Evolutionary conservation across 2,113 vertebrate genomes (phyloP), one percentile per base, ranked within the genome.

Genomic region (Ptychochromis oligacanthus): DNA sequence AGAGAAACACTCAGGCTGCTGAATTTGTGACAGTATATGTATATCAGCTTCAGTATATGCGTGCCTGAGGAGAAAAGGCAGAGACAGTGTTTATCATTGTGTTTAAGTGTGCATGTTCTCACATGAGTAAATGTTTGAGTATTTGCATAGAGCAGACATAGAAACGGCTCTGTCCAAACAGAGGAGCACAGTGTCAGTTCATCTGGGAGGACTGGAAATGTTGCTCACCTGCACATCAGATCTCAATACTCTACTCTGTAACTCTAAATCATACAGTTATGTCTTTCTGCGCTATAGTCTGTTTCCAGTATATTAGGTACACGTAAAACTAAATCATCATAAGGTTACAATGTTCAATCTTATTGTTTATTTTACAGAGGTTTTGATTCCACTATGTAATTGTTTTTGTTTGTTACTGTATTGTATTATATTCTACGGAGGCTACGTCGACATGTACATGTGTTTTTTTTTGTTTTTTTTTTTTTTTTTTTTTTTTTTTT

Each of bases 171-270:
- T 5, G 54, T 80, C 20, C 55, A 81, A 80, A 86, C 84, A 79
- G 56, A 85, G 61, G 56, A 58, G 17, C 54, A 12, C 26, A n/a
- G 38, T 40, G 22, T 18, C 24, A 13, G 24, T 40, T 77, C 18
- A 46, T 28, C 62, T 67, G 75, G 79, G 43, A 82, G 40, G 12
- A 79, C 58, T 81, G 77, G 77, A 83, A 80, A 64, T 81, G 62
- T 81, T 56, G 36, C 38, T 77, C 43, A 20, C n/a, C 58, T 62
- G 24, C 34, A 58, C 24, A 34, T 64, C 38, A 58, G 43, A 78
- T 46, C 8, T 10, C n/a, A 46, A 82, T 62, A 54, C 31, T 28
- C 17, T 26, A 24, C 40, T 10, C 64, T 28, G 9, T 60, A 31
- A 49, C 18, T 36, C 2, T 3, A 40, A 40, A 26, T 34, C 18